These are phyloP conservation scores for Bos javanicus DNA, from an alignment of 2,113 vertebrate species.

Conservation along the genomic window DNA sequence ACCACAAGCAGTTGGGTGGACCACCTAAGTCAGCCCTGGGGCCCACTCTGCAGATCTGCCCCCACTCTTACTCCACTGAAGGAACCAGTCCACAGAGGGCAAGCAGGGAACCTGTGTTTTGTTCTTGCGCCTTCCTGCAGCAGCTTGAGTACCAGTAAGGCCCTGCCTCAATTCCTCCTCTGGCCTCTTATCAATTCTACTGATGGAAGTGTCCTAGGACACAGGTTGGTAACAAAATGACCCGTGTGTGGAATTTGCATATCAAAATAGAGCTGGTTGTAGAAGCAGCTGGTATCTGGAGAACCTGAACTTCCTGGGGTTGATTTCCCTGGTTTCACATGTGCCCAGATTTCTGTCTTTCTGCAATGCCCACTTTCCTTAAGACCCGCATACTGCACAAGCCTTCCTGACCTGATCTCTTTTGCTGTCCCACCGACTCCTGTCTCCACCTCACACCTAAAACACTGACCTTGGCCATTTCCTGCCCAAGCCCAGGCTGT, in stretches of 20 bases:
- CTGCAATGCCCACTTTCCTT: no score
- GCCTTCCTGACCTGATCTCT: no score
- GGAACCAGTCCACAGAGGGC: background rate
- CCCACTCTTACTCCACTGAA: background rate
- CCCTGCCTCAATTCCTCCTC: no score
- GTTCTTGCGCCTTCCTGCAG: background rate
- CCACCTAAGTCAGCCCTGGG: background rate
- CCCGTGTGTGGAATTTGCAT: background rate
- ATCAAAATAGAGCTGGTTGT: background rate
- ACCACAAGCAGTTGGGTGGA: background rate
- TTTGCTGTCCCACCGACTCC: no score
- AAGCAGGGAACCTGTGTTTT: background rate
- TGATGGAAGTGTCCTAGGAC: background rate
- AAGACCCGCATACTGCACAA: no score
- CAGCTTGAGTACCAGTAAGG: background rate
- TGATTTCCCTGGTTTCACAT: background rate
- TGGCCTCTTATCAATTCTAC: background rate
- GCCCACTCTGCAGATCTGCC: fast-evolving
- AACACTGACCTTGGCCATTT: background rate
- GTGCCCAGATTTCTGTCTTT: background rate
- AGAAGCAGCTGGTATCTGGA: background rate
- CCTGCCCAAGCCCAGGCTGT: no score
- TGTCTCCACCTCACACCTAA: background rate
- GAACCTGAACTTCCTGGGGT: background rate
- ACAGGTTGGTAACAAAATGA: background rate